phyloP scores from a whole-genome alignment of 1,140 invertebrate species.

The Drosophila setifemur region DNA sequence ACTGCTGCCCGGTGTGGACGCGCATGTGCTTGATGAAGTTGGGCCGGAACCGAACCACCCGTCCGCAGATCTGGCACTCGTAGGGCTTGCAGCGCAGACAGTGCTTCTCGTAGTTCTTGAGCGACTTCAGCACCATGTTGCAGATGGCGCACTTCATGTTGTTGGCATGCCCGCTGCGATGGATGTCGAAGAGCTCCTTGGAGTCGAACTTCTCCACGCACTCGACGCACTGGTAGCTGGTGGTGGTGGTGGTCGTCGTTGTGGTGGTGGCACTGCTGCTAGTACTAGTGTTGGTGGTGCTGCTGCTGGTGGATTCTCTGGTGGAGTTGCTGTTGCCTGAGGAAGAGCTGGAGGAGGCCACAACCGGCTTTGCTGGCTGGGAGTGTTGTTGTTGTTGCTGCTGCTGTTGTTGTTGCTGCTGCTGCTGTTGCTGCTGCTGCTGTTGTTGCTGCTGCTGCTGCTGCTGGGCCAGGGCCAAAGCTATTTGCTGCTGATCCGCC shows the following conservation, averaged over 20 bases:
- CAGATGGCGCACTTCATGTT: slow-evolving; percentile 82
- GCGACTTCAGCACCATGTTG: slow-evolving; percentile 77
- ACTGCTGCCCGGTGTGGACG: slow-evolving; percentile 78
- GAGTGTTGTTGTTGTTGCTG: slow-evolving; percentile 12
- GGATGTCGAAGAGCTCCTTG: slow-evolving; percentile 77
- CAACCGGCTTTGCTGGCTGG: slow-evolving; percentile 4
- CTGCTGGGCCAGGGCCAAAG: slow-evolving; percentile 20
- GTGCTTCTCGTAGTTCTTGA: slow-evolving; percentile 81
- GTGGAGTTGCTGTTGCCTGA: slow-evolving; percentile 17
- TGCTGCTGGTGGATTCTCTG: slow-evolving; percentile 14
- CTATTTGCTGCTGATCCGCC: background rate
- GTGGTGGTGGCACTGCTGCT: slow-evolving; percentile 7
- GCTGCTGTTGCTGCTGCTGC: slow-evolving; percentile 18
- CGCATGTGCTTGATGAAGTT: slow-evolving; percentile 82
- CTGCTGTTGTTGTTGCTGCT: slow-evolving; percentile 8
- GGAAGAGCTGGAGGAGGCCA: slow-evolving; percentile 12
- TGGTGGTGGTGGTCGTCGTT: slow-evolving; percentile 24
- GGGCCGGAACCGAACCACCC: slow-evolving; percentile 77
- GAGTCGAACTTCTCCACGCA: slow-evolving; percentile 81
- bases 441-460: slow-evolving; percentile 36
- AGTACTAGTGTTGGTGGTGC: slow-evolving; percentile 15
- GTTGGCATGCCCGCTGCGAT: slow-evolving; percentile 78
- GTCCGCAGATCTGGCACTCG: slow-evolving; percentile 80
- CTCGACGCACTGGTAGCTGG: slow-evolving; percentile 74
- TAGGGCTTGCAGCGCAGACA: slow-evolving; percentile 82